Base-by-base conservation (phyloP, 2,113 vertebrate species). In the Ameiurus melas region DNA sequence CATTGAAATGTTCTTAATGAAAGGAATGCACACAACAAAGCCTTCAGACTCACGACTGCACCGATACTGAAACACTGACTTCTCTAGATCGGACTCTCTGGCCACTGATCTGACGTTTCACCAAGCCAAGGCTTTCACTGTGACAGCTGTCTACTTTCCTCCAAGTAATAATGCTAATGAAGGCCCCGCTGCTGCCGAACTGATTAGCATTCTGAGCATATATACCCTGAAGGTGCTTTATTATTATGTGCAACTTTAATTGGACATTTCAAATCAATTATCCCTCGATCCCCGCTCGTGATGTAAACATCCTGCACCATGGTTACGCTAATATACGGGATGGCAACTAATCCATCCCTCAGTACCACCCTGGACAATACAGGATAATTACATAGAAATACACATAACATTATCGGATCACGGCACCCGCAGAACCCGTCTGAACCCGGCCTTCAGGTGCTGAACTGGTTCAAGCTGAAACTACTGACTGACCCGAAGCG, bases 241-340 rank as follows among this genome's bases (percentile, higher is more conserved):
- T 83, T 57, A 57, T 83, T 39, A 39, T 62, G 57, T 36, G 57
- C 58, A 39, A 62, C 81, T 83, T 60, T 83, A 83, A 83, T 64
- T 83, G 81, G 81, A 64, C 60, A 64, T n/a, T 83, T 83, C 25
- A 83, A 64, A 83, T 83, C 81, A 62, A 43, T 83, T 64, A 64
- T 64, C 25, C 36, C 33, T 1, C 25, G 55, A 83, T 58, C 80
- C 33, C 80, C 62, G 80, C 20, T 62, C 10, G 33, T 36, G 80
- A 36, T 81, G 51, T 81, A 81, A 83, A 83, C 81, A 83, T 64
- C 60, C 81, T 17, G 60, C 57, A 83, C 60, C 22, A 16, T 47
- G 22, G 81, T 83, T 62, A 83, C 39, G 0, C 36, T 64, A 64
- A 64, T 47, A 30, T 60, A 83, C 14, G 14, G 22, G 81, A 83